Evolutionary conservation across 2,797 vertebrate species (phyloP), one percentile per base, ranked within the genome.

Genomic region (Malurus splendens): DNA sequence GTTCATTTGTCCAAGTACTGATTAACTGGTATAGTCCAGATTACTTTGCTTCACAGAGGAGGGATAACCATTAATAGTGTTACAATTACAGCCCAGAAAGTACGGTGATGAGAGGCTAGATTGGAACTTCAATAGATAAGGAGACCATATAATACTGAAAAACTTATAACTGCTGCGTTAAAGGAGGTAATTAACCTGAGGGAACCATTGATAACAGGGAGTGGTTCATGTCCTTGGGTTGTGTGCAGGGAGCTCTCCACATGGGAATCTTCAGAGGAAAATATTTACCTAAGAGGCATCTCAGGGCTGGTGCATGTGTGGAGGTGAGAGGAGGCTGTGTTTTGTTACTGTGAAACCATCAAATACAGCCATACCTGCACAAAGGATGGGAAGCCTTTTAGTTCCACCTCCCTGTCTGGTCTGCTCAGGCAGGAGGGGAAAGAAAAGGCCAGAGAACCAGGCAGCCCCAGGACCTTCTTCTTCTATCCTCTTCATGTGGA

Each of bases 11-110:
- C 82, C 77, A 90, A 77, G 72, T 92, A 94, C 93, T 93, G 95
- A 95, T 94, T 95, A 94, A 66, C 56, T 90, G 92, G 51, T 86
- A 90, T 81, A 93, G 64, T 94, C 89, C 91, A 86, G 77, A 95
- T 94, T 94, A 78, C 52, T 87, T 93, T 92, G 75, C 88, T 89
- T 90, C 80, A 84, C 82, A 36, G 87, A 64, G 60, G 18, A 54
- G 54, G 10, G n/a, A 75, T 90, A 83, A 60, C 52, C 50, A 74
- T 74, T 89, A 84, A 86, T 74, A 89, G 80, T 73, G 54, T 89
- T 89, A 67, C 61, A 95, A 89, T 95, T 92, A 84, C 67, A 74
- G 73, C 56, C 41, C 42, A 75, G 76, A 86, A 89, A 64, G 14
- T 60, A 48, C 1, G 2, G 50, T 38, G 60, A 57, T 51, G 66